Percentiles rank a stretch among this genome's conserved stretches.
Conservation (phyloP, 2,113 vertebrate genomes). For the Peucedramus taeniatus region DNA sequence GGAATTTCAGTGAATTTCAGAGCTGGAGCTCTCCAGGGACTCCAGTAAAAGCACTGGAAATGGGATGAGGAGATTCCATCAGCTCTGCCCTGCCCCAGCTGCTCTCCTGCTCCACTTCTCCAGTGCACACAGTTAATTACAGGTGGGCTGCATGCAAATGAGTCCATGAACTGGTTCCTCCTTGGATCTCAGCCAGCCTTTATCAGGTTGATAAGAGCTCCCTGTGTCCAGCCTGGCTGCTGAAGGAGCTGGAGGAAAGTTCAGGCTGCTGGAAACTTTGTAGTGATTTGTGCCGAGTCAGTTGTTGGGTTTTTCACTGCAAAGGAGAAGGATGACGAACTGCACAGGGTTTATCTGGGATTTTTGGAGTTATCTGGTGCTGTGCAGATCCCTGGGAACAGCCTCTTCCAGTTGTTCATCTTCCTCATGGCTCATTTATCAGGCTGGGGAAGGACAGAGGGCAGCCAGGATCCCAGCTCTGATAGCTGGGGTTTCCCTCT, state of each 20-base stretch:
- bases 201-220: neutral
- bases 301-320: neutral
- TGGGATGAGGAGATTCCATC: neutral
- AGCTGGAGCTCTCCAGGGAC: neutral
- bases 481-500: neutral
- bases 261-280: neutral
- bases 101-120: neutral
- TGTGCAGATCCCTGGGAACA: neutral
- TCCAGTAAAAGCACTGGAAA: neutral
- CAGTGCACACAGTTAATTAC: neutral
- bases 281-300: neutral
- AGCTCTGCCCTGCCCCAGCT: neutral
- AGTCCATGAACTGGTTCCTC: neutral
- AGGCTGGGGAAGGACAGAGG: neutral
- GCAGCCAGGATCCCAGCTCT: neutral
- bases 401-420: neutral
- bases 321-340: neutral
- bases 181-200: neutral
- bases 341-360: neutral
- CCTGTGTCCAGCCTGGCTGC: neutral
- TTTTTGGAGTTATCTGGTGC: neutral
- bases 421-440: neutral
- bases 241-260: neutral
- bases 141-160: neutral
- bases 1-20: neutral